Evolutionary conservation across 2,888 invertebrate genomes (phyloP).

Genomic region (Cactoblastis cactorum): DNA sequence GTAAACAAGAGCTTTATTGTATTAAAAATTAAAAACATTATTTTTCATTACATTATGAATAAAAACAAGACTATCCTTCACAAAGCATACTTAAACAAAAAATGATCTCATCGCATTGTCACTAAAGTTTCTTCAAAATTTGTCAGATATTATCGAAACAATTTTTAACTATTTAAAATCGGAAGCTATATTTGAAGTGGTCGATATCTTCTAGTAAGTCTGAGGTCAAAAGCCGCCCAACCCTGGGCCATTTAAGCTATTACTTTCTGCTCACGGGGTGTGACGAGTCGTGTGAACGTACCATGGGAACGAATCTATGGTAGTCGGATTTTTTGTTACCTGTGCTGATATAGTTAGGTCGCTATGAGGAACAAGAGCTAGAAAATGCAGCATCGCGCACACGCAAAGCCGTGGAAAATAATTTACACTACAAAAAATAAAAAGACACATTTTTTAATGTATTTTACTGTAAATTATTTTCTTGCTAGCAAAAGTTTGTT

Average conservation of each 20-base stretch:
- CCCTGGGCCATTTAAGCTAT: constrained; percentile 43
- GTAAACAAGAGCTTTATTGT: too few relatives aligned
- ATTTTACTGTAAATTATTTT: too few relatives aligned
- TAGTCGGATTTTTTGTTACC: constrained; percentile 7
- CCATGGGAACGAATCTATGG: constrained; percentile 58
- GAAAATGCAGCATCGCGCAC: not conserved
- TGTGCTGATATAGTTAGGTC: not conserved
- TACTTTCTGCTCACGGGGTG: constrained; percentile 52
- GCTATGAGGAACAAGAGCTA: constrained; percentile 3
- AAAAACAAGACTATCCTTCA: too few relatives aligned
- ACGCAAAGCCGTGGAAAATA: too few relatives aligned
- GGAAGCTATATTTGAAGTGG: constrained; percentile 2
- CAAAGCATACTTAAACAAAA: too few relatives aligned
- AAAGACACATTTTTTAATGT: too few relatives aligned
- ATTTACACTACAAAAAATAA: too few relatives aligned
- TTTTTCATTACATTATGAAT: too few relatives aligned
- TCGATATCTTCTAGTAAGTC: constrained; percentile 16
- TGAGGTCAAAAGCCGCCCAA: constrained; percentile 59
- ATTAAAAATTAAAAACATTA: too few relatives aligned
- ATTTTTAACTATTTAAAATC: constrained; percentile 1
- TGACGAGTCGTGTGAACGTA: constrained; percentile 67
- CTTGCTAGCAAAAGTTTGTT: too few relatives aligned
- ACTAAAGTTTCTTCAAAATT: not conserved
- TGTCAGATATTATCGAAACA: not conserved
- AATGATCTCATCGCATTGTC: too few relatives aligned